Conservation (phyloP, 2,888 invertebrate species). For the Ametastegia equiseti region DNA sequence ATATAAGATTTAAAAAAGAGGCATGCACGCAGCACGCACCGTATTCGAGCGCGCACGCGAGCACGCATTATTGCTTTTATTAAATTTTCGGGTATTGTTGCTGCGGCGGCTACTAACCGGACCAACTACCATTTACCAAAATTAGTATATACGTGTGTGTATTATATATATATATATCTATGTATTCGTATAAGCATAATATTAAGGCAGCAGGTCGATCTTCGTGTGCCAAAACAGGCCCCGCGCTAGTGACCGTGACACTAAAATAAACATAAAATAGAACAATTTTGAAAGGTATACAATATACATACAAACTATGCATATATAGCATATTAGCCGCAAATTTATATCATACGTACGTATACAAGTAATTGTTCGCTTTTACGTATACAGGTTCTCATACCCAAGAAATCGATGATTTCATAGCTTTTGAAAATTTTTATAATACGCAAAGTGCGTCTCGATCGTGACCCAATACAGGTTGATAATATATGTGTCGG, state of each 20-base stretch:
- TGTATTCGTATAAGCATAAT: neutral
- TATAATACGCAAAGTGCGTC: too few species aligned
- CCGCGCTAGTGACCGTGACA: conserved; percentile 42
- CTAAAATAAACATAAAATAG: conserved; percentile 43
- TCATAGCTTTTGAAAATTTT: neutral
- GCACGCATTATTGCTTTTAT: conserved; percentile 39
- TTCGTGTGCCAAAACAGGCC: conserved; percentile 35
- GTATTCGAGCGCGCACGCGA: conserved; percentile 33
- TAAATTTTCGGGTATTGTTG: conserved; percentile 35
- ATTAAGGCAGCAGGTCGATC: conserved; percentile 38
- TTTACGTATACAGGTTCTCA: neutral
- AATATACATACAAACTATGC: neutral
- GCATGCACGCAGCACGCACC: neutral
- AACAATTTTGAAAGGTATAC: conserved; percentile 39
- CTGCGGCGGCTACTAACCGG: neutral
- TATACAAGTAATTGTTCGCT: neutral
- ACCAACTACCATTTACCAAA: too few species aligned
- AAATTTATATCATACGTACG: neutral
- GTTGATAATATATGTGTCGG: neutral
- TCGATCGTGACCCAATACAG: neutral
- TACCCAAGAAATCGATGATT: neutral
- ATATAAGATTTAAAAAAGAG: conserved; percentile 7
- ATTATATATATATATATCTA: too few species aligned
- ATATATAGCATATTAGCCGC: neutral
- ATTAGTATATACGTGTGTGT: too few species aligned